Conservation (phyloP, 2,113 vertebrate species). For the Capra hircus region DNA sequence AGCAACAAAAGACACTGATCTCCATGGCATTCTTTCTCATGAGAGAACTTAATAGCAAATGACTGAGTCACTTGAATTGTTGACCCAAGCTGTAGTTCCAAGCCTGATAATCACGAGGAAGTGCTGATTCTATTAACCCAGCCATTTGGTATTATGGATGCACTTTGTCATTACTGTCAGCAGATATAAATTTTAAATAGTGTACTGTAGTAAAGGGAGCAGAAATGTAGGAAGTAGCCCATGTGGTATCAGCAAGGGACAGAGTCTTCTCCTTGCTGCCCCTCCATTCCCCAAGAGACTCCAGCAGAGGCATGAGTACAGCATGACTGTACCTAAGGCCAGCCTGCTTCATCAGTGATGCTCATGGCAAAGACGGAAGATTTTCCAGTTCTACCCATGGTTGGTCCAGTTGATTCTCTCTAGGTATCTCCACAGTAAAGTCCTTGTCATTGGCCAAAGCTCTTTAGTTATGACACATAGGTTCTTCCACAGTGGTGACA, state of each 20-base stretch:
- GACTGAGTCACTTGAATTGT: conserved; percentile 48
- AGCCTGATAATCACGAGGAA: conserved; percentile 23
- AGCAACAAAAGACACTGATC: conserved; percentile 19
- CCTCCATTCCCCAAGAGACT: neutral
- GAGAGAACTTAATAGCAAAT: conserved; percentile 25
- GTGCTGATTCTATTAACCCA: conserved; percentile 26
- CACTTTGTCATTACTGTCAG: conserved; percentile 53
- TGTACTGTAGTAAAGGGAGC: neutral
- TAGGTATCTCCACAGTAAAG: fast-evolving
- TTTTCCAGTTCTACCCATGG: fast-evolving
- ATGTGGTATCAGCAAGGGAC: neutral
- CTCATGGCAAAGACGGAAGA: neutral
- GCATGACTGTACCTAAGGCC: fast-evolving
- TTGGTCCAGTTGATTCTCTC: neutral
- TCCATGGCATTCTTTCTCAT: conserved; percentile 7
- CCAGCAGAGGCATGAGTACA: neutral
- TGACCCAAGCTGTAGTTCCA: neutral
- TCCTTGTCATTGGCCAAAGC: neutral
- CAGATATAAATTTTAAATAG: conserved; percentile 28
- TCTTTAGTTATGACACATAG: neutral
- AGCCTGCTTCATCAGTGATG: neutral
- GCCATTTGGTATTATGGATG: neutral
- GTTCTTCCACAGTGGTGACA: fast-evolving
- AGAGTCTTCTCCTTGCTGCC: neutral
- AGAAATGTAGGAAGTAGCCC: neutral